Base-by-base conservation (phyloP, 2,888 invertebrate genomes). In the Carterocephalus palaemon region DNA sequence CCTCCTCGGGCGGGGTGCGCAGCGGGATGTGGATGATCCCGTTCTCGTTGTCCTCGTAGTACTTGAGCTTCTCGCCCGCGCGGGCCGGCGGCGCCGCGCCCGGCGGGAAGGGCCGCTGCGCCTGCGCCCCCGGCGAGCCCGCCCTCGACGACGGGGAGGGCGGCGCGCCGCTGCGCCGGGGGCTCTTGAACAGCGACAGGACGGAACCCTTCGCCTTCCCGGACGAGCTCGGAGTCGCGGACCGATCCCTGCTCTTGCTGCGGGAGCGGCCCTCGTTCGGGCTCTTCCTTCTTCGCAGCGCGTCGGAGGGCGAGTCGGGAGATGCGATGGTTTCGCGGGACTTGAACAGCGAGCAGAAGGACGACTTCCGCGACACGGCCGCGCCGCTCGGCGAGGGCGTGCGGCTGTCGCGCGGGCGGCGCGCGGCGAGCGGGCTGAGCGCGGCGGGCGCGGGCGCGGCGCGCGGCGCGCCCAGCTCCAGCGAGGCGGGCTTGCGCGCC, bases 271-370 rank as follows among this genome's bases (percentile, higher is more conserved):
- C 81, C 49, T 81, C 82, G 6, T 74, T 80, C 19, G 83, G 59
- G 48, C 84, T 83, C 46, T 81, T 77, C 53, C 84, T 84, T 38
- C 84, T 70, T 1, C 79, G 74, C 19, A 80, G 60, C 9, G 73
- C 76, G 7, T 78, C 81, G 1, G 88, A 88, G 6, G 90, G 90
- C 0, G 90, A 90, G 55, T 91, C 91, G 0, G 90, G 90, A 46
- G 90, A 91, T 10, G 89, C 88, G 46, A 89, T 88, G 10, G 89
- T 89, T 59, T 91, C 92, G 56, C 91, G 91, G 52, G 93, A 91
- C 70, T 92, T 91, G 64, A 95, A 95, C 28, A 95, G 75, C 2
- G 94, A 94, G 46, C 93, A 92, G 65, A 95, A 94, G 19, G 94
- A 95, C 59, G 93, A 94, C 70, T 94, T 93, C 23, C 95, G 88